Percentiles rank a stretch among this genome's conserved stretches.
These are phyloP conservation scores for Gnathonemus echidnorhynchus DNA, from an alignment of 2,113 vertebrate genomes.

Conservation along the genomic window DNA sequence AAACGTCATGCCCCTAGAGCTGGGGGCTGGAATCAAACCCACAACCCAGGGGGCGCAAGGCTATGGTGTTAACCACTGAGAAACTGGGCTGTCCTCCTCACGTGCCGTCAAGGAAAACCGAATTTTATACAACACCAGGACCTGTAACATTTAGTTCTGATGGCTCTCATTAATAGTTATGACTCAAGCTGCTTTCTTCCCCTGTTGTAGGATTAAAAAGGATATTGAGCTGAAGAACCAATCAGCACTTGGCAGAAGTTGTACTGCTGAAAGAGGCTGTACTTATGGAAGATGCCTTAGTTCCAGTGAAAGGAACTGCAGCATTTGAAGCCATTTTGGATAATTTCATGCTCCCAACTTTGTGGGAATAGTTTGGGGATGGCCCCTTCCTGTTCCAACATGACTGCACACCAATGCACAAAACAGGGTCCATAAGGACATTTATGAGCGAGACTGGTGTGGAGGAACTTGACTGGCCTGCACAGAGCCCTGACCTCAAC, in stretches of 20 bases:
- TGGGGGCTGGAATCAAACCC: neutral
- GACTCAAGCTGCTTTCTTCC: neutral
- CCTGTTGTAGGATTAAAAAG: neutral
- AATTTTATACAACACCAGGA: neutral
- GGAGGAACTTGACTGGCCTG: no score
- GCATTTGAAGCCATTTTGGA: no score
- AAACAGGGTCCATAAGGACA: no score
- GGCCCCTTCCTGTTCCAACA: no score
- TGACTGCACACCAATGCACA: no score
- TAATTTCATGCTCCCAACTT: no score
- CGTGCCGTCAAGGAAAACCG: neutral
- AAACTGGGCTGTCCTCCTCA: neutral
- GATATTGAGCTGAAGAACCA: neutral
- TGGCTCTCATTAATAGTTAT: neutral
- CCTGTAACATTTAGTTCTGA: neutral
- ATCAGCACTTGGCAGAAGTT: neutral
- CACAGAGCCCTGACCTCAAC: no score
- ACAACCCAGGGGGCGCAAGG: neutral
- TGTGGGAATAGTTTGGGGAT: no score
- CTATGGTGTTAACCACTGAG: neutral
- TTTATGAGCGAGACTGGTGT: no score
- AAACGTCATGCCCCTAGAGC: neutral
- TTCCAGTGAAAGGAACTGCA: no score
- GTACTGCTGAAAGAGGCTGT: neutral
- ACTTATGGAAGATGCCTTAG: neutral